Percentiles rank a stretch among this genome's conserved stretches.
Conservation (phyloP, 1,140 invertebrate genomes). For the Pachyrhynchus sulphureomaculatus region DNA sequence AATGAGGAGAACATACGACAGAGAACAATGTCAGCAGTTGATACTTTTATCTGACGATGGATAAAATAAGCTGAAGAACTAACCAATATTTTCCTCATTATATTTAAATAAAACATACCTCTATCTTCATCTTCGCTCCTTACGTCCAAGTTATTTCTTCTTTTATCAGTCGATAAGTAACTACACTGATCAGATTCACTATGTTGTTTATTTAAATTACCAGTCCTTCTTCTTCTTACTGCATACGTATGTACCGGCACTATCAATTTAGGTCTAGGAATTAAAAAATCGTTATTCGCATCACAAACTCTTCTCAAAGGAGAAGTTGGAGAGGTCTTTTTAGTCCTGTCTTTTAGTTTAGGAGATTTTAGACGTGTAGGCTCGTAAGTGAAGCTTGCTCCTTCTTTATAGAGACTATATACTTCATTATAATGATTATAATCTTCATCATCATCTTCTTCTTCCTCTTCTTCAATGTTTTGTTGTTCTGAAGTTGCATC, state of each 20-base stretch:
- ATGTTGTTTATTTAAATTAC: conserved; percentile 56
- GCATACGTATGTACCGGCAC: conserved; percentile 86
- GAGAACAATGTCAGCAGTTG: too few relatives aligned
- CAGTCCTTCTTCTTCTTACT: conserved; percentile 72
- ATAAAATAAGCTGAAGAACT: too few relatives aligned
- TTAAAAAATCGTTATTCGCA: conserved; percentile 65
- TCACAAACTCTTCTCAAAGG: conserved; percentile 49
- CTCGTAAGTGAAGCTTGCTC: conserved; percentile 40
- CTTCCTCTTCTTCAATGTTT: background rate
- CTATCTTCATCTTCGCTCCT: background rate
- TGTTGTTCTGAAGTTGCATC: conserved; percentile 1
- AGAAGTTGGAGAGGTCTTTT: conserved; percentile 53
- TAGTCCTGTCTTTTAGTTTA: conserved; percentile 36
- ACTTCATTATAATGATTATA: conserved; percentile 26
- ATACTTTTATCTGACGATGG: too few relatives aligned
- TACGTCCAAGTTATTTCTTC: background rate
- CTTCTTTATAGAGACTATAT: conserved; percentile 50
- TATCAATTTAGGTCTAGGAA: conserved; percentile 80
- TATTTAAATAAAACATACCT: too few relatives aligned
- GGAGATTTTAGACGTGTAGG: background rate
- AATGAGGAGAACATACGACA: too few relatives aligned
- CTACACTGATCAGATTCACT: conserved; percentile 26
- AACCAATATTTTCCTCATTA: too few relatives aligned
- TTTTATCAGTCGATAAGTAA: background rate
- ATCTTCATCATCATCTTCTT: conserved; percentile 47